Conservation (phyloP, 2,888 invertebrate genomes). For the Athripsodes cinereus region DNA sequence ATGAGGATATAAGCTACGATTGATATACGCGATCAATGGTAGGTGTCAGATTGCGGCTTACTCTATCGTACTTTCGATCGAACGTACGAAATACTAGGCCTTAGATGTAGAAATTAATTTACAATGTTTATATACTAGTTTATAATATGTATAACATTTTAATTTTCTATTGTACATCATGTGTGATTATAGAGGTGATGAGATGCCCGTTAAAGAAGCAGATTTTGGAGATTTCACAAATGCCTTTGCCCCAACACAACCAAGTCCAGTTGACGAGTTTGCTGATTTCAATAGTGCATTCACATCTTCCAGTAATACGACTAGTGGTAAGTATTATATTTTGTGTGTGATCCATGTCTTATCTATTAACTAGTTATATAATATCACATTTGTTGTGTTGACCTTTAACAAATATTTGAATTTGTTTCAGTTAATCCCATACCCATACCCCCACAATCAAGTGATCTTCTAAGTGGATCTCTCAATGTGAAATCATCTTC, state of each 20-base stretch:
- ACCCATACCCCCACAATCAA: slow-evolving; percentile 11
- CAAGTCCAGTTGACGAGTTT: slow-evolving; percentile 56
- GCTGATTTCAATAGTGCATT: slow-evolving; percentile 79
- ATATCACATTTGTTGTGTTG: neutral
- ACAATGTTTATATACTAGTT: too few species aligned
- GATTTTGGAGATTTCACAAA: slow-evolving; percentile 78
- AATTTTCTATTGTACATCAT: too few species aligned
- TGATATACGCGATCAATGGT: too few species aligned
- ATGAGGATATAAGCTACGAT: too few species aligned
- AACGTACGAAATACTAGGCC: too few species aligned
- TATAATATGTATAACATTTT: too few species aligned
- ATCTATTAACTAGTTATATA: neutral
- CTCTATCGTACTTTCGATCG: too few species aligned
- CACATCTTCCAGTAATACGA: slow-evolving; percentile 25
- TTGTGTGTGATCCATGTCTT: neutral
- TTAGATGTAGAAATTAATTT: too few species aligned
- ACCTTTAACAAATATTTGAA: neutral
- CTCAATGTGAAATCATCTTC: slow-evolving; percentile 6
- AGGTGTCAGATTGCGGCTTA: too few species aligned
- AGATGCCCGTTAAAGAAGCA: slow-evolving; percentile 32
- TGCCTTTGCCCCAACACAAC: slow-evolving; percentile 49
- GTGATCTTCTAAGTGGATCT: slow-evolving; percentile 21
- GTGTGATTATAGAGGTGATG: slow-evolving; percentile 38
- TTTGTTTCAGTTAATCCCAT: slow-evolving; percentile 8
- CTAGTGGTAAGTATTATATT: slow-evolving; percentile 35